Evolutionary conservation across 2,113 vertebrate genomes (phyloP).

Genomic region (Microcebus lehilahytsara): DNA sequence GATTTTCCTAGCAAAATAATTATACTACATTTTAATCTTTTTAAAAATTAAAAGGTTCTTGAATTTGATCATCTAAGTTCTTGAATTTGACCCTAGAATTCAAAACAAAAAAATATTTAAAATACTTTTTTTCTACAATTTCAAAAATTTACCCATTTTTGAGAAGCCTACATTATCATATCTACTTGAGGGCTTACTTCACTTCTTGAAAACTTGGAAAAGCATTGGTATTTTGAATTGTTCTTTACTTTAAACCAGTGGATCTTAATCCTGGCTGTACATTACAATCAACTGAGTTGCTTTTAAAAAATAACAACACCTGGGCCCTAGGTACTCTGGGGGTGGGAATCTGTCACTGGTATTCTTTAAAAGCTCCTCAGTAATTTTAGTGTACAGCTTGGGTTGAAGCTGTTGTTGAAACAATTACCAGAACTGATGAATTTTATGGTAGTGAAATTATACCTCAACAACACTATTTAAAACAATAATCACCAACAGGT

Average conservation of each 20-base stretch:
- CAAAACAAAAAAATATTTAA: conserved; percentile 49
- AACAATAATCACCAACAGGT: neutral
- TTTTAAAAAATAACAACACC: neutral
- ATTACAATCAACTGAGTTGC: neutral
- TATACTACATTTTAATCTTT: conserved; percentile 19
- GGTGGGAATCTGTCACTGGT: neutral
- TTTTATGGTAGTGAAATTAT: neutral
- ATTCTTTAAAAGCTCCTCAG: neutral
- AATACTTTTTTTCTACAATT: conserved; percentile 3
- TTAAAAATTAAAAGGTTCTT: too few species aligned
- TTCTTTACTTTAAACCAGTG: conserved; percentile 12
- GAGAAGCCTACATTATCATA: neutral
- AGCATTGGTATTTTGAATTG: neutral
- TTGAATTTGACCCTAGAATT: conserved; percentile 53
- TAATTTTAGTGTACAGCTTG: neutral
- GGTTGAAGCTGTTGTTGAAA: neutral
- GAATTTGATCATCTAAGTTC: too few species aligned
- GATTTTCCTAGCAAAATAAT: conserved; percentile 59
- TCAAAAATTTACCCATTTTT: conserved; percentile 46
- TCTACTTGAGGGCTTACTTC: conserved; percentile 2
- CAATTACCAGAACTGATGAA: neutral
- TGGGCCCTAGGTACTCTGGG: neutral
- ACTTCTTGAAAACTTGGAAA: conserved; percentile 41
- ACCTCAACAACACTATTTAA: neutral
- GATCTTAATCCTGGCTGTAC: neutral